Percentiles rank a stretch among this genome's conserved stretches.
phyloP scores from a whole-genome alignment of 2,797 vertebrate genomes.

The Sebastes alutus region DNA sequence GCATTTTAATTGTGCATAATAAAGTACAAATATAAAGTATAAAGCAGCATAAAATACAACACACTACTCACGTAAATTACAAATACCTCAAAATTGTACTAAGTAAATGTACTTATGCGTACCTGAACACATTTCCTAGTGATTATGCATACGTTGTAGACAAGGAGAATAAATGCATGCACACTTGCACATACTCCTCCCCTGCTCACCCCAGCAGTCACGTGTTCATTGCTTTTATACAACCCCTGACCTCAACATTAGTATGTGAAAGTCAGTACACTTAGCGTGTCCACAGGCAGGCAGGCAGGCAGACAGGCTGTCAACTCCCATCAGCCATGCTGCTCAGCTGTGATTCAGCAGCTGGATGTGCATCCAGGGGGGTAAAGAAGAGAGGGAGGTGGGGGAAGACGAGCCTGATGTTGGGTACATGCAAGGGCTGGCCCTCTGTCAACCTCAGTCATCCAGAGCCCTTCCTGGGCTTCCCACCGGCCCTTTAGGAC shows the following conservation, averaged over 20 bases:
- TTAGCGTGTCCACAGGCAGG: conserved; percentile 53
- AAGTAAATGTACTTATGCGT: background rate
- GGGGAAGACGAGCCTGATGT: conserved; percentile 24
- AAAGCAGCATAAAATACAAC: background rate
- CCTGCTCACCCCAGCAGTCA: background rate
- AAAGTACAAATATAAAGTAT: background rate
- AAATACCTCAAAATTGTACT: background rate
- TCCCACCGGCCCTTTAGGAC: conserved; percentile 3
- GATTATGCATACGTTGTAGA: background rate
- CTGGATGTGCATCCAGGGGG: conserved; percentile 42
- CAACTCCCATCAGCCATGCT: conserved; percentile 63
- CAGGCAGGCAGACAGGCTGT: conserved; percentile 53
- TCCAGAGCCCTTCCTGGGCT: background rate
- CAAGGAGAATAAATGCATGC: background rate
- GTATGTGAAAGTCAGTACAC: conserved; percentile 54
- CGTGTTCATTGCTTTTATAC: conserved; percentile 12
- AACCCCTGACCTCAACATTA: conserved; percentile 58
- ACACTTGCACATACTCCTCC: background rate
- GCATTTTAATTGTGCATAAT: background rate
- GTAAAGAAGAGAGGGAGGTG: background rate
- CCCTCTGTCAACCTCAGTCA: conserved; percentile 34
- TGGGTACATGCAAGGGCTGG: conserved; percentile 10
- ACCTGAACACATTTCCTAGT: background rate
- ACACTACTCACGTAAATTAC: too few relatives aligned
- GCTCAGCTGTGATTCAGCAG: conserved; percentile 63